These are phyloP conservation scores for Pantherophis vulpinus DNA, from an alignment of 2,797 vertebrate species.

Conservation along the genomic window DNA sequence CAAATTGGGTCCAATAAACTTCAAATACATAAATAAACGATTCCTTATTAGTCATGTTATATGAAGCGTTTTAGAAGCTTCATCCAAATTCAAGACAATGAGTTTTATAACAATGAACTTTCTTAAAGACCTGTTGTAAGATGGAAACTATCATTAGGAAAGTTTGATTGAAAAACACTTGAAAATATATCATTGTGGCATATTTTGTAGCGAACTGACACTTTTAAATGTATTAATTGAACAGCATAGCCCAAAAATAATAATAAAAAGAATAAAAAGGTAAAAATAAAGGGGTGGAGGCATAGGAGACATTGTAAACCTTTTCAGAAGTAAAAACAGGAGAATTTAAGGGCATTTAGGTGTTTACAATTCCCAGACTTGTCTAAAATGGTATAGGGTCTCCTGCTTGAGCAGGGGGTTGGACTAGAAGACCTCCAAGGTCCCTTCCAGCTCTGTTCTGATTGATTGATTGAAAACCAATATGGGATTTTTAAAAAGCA, in stretches of 20 bases:
- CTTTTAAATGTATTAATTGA: not conserved
- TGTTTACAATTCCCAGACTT: no score
- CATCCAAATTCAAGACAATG: not conserved
- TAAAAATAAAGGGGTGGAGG: no score
- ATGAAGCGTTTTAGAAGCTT: not conserved
- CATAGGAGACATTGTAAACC: no score
- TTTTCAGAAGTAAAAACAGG: no score
- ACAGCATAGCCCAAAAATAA: not conserved
- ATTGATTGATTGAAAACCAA: not conserved
- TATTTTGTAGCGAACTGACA: not conserved
- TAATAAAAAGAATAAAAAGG: no score
- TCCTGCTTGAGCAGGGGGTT: no score
- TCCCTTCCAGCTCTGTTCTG: no score
- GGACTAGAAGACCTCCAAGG: no score
- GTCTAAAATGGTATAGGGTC: no score
- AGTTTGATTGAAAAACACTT: not conserved
- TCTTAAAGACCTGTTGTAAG: not conserved
- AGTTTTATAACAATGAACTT: not conserved
- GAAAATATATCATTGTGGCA: not conserved
- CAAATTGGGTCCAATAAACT: not conserved
- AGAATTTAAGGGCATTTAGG: no score
- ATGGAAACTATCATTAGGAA: not conserved
- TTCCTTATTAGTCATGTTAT: not conserved
- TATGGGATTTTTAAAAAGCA: not conserved
- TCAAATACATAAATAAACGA: not conserved